Evolutionary conservation across 2,888 invertebrate genomes (phyloP).

Genomic region (Melanchra persicariae): DNA sequence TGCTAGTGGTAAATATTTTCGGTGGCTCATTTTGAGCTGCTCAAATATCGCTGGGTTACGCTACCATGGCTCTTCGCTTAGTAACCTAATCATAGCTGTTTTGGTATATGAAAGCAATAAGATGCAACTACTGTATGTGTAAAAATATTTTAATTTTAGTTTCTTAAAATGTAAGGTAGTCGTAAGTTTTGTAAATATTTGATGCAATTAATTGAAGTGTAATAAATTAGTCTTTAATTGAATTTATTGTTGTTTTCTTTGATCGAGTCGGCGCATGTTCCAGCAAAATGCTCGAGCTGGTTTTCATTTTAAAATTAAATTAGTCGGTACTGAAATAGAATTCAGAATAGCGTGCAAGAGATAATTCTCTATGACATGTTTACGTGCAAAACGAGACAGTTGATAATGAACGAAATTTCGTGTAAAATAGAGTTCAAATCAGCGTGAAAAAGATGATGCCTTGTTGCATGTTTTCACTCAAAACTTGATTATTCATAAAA

Average conservation of each 20-base stretch:
- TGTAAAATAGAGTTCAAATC: background rate
- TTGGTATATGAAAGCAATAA: background rate
- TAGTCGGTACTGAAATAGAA: background rate
- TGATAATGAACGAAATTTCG: too few species aligned
- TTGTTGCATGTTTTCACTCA: background rate
- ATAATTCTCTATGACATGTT: too few species aligned
- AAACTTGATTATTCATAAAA: background rate
- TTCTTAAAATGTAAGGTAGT: conserved; percentile 21
- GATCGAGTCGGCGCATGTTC: too few species aligned
- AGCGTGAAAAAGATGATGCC: background rate
- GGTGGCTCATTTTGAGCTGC: background rate
- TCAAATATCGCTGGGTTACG: background rate
- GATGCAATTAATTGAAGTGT: background rate
- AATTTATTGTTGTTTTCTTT: conserved; percentile 22
- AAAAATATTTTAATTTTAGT: conserved; percentile 3
- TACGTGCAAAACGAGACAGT: too few species aligned
- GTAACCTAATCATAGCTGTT: background rate
- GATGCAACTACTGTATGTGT: background rate
- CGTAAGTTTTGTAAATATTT: conserved; percentile 46
- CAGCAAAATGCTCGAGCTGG: background rate
- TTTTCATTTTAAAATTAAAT: background rate
- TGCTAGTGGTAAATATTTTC: background rate
- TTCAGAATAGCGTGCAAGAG: background rate
- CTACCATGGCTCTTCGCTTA: background rate
- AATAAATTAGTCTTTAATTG: conserved; percentile 32